Evolutionary conservation across 92 coral and sea anemone species (phyloP).

Genomic region (Epizoanthus stellaris): DNA sequence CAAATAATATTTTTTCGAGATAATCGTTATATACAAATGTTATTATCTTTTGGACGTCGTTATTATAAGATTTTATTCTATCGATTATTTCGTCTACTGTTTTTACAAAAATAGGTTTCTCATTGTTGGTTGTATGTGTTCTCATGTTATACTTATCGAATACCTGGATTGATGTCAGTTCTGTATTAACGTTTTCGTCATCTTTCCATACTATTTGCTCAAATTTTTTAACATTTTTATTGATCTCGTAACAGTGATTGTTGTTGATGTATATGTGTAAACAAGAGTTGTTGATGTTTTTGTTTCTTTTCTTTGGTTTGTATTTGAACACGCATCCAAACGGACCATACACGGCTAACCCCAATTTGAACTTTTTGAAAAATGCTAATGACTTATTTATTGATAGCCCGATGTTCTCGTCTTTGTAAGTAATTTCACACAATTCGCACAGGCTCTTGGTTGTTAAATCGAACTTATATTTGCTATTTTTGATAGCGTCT

Average conservation of each 20-base stretch:
- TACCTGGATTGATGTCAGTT: no score
- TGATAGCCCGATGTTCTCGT: constrained; percentile 36
- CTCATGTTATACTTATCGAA: constrained; percentile 30
- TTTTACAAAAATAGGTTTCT: neutral
- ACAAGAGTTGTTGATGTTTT: neutral
- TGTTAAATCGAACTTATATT: constrained; percentile 16
- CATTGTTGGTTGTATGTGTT: neutral
- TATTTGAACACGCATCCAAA: constrained; percentile 6
- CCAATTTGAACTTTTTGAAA: constrained; percentile 34
- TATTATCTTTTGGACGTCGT: no score
- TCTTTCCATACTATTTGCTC: neutral
- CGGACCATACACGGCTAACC: constrained; percentile 32
- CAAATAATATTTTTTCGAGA: neutral
- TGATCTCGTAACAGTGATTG: constrained; percentile 17
- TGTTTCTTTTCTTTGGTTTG: constrained; percentile 20
- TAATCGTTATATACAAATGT: constrained; percentile 15
- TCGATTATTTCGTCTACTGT: constrained; percentile 25
- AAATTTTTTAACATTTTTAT: constrained; percentile 7
- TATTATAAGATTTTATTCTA: constrained; percentile 11
- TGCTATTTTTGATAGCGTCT: neutral
- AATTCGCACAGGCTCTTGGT: constrained; percentile 15
- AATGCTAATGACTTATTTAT: constrained; percentile 39
- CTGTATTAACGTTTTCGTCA: no score
- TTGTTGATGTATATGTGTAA: neutral
- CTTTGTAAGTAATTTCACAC: constrained; percentile 37